These are phyloP conservation scores for Acanthisitta chloris DNA, from an alignment of 2,113 vertebrate species.

Conservation along the genomic window DNA sequence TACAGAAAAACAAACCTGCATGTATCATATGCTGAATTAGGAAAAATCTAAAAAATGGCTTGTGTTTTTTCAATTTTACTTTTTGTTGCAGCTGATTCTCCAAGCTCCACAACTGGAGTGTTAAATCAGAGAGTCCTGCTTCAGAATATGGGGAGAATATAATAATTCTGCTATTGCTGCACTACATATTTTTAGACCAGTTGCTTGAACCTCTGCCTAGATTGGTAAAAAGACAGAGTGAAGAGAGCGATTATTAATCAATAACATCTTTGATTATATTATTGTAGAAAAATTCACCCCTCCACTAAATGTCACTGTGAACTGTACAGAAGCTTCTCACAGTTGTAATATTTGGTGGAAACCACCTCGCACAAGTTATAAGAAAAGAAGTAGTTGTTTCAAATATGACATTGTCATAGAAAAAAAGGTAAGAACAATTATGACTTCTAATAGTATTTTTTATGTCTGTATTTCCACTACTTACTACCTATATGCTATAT, in stretches of 20 bases:
- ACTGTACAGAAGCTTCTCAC: background rate
- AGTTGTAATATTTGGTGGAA: conserved; percentile 14
- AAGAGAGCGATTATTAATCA: background rate
- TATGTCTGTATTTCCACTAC: background rate
- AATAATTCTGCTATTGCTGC: background rate
- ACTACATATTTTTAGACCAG: background rate
- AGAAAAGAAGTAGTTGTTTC: fast-evolving
- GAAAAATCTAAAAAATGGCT: background rate
- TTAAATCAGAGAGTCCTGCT: background rate
- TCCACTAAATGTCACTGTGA: conserved; percentile 48
- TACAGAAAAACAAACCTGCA: background rate
- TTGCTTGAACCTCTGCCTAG: background rate
- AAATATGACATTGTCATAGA: conserved; percentile 46
- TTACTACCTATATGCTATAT: too few relatives aligned
- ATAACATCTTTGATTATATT: background rate
- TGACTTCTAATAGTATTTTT: background rate
- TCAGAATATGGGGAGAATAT: background rate
- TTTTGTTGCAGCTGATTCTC: background rate
- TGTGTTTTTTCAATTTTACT: background rate
- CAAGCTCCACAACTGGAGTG: background rate
- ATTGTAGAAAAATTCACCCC: conserved; percentile 43
- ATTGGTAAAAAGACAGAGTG: background rate
- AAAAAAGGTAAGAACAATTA: conserved; percentile 24
- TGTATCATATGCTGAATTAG: background rate
- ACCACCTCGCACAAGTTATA: background rate